These are phyloP conservation scores for Pemphredon lugubris DNA, from an alignment of 2,888 invertebrate genomes.

Conservation along the genomic window DNA sequence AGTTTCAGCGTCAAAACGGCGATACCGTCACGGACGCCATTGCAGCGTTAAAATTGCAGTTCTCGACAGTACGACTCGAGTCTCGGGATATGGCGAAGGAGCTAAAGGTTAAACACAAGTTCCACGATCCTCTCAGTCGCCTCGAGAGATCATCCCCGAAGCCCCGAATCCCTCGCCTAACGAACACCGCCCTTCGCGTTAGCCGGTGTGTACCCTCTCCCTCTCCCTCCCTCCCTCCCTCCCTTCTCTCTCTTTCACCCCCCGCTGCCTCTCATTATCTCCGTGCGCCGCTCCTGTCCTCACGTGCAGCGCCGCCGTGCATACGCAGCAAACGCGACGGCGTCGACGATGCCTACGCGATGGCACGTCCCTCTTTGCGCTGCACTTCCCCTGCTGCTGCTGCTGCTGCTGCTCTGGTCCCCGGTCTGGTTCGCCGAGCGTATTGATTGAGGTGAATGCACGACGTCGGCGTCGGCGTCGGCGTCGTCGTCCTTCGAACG, in stretches of 20 bases:
- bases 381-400: slow-evolving; percentile 5
- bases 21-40: neutral
- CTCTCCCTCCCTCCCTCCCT: slow-evolving; percentile 2
- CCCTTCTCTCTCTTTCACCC: too few relatives aligned
- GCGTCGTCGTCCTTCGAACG: slow-evolving; percentile 57
- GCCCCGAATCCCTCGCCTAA: too few relatives aligned
- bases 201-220: too few relatives aligned
- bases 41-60: too few relatives aligned
- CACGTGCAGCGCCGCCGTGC: slow-evolving; percentile 55
- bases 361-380: slow-evolving; percentile 4
- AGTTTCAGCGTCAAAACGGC: too few relatives aligned
- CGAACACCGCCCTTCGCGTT: too few relatives aligned
- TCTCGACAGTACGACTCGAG: too few relatives aligned
- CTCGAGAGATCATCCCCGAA: too few relatives aligned
- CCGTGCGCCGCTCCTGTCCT: slow-evolving; percentile 21
- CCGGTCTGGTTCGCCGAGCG: slow-evolving; percentile 56
- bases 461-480: slow-evolving; percentile 66
- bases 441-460: slow-evolving; percentile 78
- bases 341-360: slow-evolving; percentile 43
- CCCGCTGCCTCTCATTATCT: slow-evolving; percentile 40
- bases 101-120: too few relatives aligned
- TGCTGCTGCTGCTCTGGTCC: slow-evolving; percentile 5
- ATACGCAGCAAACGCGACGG: slow-evolving; percentile 47
- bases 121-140: too few relatives aligned
- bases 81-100: too few relatives aligned